A percentile compares a stretch with the other conserved stretches of the same genome.
Evolutionary conservation across 1,140 invertebrate species (phyloP).

Genomic region (Heterodera schachtii): DNA sequence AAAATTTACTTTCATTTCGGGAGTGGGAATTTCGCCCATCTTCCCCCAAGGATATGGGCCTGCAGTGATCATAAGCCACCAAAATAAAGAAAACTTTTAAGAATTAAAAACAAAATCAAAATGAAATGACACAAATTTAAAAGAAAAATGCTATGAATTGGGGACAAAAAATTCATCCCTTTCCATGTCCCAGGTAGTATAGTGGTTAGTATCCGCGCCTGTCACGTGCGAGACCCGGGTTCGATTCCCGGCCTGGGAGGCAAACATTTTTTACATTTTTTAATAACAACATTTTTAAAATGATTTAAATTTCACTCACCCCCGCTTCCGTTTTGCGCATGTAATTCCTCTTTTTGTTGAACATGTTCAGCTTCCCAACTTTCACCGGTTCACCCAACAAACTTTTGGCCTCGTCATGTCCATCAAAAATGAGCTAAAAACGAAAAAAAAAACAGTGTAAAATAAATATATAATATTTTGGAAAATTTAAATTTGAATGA

Average conservation of each 20-base stretch:
- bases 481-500: not conserved
- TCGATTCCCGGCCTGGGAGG: slow-evolving; percentile 42
- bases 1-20: no score
- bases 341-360: slow-evolving; percentile 55
- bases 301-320: slow-evolving; percentile 36
- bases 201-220: slow-evolving; percentile 46
- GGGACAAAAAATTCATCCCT: no score
- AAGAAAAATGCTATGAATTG: no score
- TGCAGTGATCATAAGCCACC: no score
- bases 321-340: slow-evolving; percentile 51
- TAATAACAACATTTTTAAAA: slow-evolving; percentile 21
- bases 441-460: slow-evolving; percentile 35
- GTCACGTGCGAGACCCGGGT: slow-evolving; percentile 42
- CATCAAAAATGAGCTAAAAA: slow-evolving; percentile 52
- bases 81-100: no score
- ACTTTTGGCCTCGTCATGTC: slow-evolving; percentile 50
- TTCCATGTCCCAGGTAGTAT: slow-evolving; percentile 18
- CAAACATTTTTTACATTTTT: slow-evolving; percentile 30
- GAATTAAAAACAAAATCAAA: no score
- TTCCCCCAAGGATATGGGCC: no score
- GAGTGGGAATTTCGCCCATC: no score
- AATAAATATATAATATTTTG: not conserved
- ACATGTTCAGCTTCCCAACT: slow-evolving; percentile 55
- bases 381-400: slow-evolving; percentile 54
- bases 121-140: no score